These are phyloP conservation scores for Helicoverpa assulta DNA, from an alignment of 2,888 invertebrate genomes.

Conservation along the genomic window DNA sequence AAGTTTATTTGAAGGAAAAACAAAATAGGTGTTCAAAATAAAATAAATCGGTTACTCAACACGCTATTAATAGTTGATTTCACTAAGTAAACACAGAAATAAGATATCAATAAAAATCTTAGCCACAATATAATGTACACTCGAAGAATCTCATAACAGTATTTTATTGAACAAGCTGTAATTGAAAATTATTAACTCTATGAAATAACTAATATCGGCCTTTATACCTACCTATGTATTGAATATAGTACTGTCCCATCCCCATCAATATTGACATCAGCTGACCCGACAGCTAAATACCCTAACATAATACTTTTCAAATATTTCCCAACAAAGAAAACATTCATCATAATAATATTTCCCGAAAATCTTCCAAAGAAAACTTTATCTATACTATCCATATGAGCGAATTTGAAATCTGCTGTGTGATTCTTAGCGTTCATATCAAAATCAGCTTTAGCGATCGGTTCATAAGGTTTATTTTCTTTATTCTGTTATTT, in stretches of 20 bases:
- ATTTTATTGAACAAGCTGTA: not conserved
- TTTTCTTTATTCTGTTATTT: conserved; percentile 16
- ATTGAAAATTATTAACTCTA: conserved; percentile 1
- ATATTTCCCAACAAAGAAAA: conserved; percentile 28
- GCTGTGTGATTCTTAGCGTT: conserved; percentile 17
- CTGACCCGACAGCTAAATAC: conserved; percentile 14
- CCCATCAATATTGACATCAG: conserved; percentile 3
- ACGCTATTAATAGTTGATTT: too few relatives aligned
- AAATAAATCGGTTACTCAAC: too few relatives aligned
- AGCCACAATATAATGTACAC: not conserved
- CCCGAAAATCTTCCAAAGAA: conserved; percentile 41
- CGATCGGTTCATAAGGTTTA: conserved; percentile 17
- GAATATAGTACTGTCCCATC: not conserved
- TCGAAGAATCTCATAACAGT: too few relatives aligned
- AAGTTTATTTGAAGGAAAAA: not conserved
- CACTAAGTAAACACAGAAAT: too few relatives aligned
- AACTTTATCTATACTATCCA: conserved; percentile 24
- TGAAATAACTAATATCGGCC: not conserved
- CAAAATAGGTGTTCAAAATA: too few relatives aligned
- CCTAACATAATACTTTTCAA: conserved; percentile 9
- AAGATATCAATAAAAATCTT: not conserved
- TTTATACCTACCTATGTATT: not conserved
- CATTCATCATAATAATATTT: conserved; percentile 47
- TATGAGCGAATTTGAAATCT: conserved; percentile 34
- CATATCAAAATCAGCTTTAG: conserved; percentile 37